Evolutionary conservation across 2,888 invertebrate species (phyloP).

Genomic region (Dioctria linearis): DNA sequence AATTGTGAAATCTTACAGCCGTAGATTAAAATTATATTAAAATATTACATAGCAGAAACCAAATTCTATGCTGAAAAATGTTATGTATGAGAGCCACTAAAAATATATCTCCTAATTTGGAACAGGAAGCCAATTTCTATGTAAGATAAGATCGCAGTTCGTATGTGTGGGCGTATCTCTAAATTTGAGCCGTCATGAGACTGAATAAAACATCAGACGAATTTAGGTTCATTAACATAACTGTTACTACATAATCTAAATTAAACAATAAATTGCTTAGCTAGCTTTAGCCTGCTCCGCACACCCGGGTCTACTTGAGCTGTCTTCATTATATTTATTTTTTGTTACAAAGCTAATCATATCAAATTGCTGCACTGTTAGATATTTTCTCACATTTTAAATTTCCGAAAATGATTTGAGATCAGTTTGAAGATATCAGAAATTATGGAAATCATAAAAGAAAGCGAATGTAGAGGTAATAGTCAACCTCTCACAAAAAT

Average conservation of each 20-base stretch:
- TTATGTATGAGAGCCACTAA: neutral
- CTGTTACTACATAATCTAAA: neutral
- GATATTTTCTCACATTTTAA: constrained; percentile 9
- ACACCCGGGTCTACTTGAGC: neutral
- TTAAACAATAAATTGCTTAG: constrained; percentile 24
- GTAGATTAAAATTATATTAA: too few species aligned
- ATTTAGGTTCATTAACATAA: constrained; percentile 11
- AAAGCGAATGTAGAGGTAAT: neutral
- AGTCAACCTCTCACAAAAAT: constrained; percentile 20
- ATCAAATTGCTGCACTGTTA: constrained; percentile 29
- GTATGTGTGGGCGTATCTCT: constrained; percentile 24
- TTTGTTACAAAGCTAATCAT: constrained; percentile 6
- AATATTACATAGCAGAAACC: neutral
- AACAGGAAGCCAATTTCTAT: constrained; percentile 23
- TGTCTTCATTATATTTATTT: neutral
- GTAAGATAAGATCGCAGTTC: constrained; percentile 8
- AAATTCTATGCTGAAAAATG: neutral
- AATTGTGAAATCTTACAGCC: too few species aligned
- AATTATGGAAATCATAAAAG: neutral
- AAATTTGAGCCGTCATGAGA: neutral
- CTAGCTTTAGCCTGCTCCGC: neutral
- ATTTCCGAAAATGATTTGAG: neutral
- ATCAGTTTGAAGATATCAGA: too few species aligned
- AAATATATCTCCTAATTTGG: constrained; percentile 38
- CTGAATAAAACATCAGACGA: constrained; percentile 20